phyloP scores from a whole-genome alignment of 92 coral and sea anemone genomes.

The Phenganax subtilis region DNA sequence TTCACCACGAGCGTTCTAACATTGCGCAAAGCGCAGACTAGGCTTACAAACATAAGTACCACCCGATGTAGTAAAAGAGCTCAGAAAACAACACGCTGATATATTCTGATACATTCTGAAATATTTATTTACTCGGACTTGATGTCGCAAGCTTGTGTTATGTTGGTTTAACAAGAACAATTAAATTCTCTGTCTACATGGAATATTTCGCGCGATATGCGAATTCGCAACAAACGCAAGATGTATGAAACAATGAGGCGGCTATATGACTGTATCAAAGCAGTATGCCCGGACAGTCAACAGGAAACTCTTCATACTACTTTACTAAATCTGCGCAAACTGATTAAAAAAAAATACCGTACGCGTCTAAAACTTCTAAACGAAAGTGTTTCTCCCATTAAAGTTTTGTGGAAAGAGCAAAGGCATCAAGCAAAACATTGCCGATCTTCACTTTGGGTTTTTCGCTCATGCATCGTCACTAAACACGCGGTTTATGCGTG shows the following conservation, averaged over 20 bases:
- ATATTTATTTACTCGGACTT: constrained; percentile 1
- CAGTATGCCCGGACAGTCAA: constrained; percentile 14
- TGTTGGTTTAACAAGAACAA: constrained; percentile 8
- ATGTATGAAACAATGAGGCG: constrained; percentile 17
- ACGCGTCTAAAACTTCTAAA: not conserved
- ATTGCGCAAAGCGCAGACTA: constrained; percentile 20
- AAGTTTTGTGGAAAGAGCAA: too few species aligned
- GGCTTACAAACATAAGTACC: not conserved
- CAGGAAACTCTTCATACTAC: constrained; percentile 31
- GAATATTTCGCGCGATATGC: not conserved
- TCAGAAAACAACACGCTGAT: not conserved
- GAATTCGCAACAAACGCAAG: not conserved
- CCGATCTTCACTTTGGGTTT: too few species aligned
- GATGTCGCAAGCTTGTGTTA: constrained; percentile 24
- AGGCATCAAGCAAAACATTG: too few species aligned
- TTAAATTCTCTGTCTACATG: not conserved
- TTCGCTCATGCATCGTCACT: not conserved
- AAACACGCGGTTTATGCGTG: not conserved
- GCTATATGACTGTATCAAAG: not conserved
- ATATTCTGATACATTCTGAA: not conserved
- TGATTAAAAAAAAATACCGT: constrained; percentile 30
- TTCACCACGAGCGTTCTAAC: constrained; percentile 1
- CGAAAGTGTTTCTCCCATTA: not conserved
- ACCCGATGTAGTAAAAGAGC: not conserved
- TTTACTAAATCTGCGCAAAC: constrained; percentile 14